Conservation (phyloP, 1,140 invertebrate genomes). For the Neodiprion pinetum region DNA sequence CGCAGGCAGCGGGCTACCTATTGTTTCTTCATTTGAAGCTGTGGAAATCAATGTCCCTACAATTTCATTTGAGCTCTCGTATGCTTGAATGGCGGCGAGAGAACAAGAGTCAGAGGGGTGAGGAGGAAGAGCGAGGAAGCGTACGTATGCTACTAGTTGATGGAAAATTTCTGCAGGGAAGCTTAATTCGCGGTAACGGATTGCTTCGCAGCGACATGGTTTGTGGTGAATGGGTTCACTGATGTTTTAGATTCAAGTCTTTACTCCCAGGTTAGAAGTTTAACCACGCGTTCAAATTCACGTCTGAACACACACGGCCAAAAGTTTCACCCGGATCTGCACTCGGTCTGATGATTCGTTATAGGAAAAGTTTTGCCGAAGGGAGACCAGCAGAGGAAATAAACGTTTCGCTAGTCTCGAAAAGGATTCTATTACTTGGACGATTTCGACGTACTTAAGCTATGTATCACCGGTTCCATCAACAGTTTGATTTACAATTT, state of each 20-base stretch:
- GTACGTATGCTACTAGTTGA: background rate
- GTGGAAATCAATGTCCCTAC: background rate
- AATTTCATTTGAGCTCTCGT: background rate
- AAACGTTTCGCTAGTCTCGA: background rate
- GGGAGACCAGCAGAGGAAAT: background rate
- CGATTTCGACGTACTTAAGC: background rate
- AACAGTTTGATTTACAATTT: background rate
- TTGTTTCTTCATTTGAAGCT: background rate
- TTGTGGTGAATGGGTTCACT: background rate
- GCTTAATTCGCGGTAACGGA: background rate
- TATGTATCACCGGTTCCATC: background rate
- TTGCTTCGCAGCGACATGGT: background rate
- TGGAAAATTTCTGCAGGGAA: background rate
- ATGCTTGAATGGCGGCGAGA: background rate
- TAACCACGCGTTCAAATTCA: slow-evolving; percentile 7
- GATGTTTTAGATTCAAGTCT: background rate
- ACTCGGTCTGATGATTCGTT: slow-evolving; percentile 3
- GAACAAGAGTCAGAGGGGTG: background rate
- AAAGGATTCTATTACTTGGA: background rate
- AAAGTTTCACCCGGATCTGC: slow-evolving; percentile 1
- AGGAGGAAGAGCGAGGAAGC: background rate
- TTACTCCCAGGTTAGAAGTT: background rate
- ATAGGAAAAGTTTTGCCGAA: background rate
- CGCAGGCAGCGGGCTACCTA: background rate
- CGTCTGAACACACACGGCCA: slow-evolving; percentile 1